Base-by-base conservation (phyloP, 2,797 vertebrate species). In the Chelidonichthys spinosus region DNA sequence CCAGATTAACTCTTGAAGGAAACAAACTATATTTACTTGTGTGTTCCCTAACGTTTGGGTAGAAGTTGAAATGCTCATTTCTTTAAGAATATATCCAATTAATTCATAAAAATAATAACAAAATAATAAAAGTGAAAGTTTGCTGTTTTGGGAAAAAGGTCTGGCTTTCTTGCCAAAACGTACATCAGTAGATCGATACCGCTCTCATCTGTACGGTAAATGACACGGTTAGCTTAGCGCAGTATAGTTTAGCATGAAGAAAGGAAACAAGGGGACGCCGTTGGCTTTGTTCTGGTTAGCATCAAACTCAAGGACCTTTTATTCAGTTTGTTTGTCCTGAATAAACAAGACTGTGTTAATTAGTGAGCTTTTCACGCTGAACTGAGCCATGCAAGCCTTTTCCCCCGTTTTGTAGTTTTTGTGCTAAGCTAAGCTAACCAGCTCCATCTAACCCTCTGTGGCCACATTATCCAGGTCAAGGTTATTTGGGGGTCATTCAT, bases 391-490 rank as follows among this genome's bases (percentile, higher is more conserved):
- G 40, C 40, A 15, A 15, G 43, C 14, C 6, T 2, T 44, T 40
- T 40, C 39, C 39, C 7, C 1, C 10, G 6, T 5, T 53, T 36
- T 5, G 18, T 14, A 15, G 14, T 54, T 11, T 40, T 40, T 13
- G 39, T 43, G 7, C 25, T 15, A 55, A 13, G 25, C 9, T 2
- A 40, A 58, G 42, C 42, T 35, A 62, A 44, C 42, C 7, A 35
- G 15, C 13, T 33, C 42, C 56, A 42, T 59, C 39, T 18, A 66
- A 49, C 33, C 43, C n/a, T 44, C 64, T 53, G 14, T 14, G 47
- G 55, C 37, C 44, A 70, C 69, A 63, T 69, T 46, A 55, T 60
- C 46, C 58, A 39, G 18, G 72, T 75, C 39, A 75, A 72, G 53
- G 25, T 74, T 11, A 49, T 69, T 69, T 35, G 5, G 5, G 49